phyloP scores from a whole-genome alignment of 2,113 vertebrate genomes.

The Mormyrus iriodes region DNA sequence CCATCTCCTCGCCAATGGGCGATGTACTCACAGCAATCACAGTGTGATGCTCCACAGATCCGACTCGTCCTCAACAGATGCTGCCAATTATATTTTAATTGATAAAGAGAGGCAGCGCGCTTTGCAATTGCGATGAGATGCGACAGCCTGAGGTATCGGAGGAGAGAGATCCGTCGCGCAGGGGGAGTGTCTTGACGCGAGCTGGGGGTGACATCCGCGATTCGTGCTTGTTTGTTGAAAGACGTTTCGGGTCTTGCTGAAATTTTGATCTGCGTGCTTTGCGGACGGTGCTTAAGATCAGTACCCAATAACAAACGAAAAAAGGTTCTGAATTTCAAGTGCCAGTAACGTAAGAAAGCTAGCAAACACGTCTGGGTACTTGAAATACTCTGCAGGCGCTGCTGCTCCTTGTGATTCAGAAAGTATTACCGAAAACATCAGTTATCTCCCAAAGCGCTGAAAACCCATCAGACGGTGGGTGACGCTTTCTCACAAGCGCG shows the following conservation, averaged over 20 bases:
- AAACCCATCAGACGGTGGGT: neutral
- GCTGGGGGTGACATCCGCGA: slow-evolving; percentile 52
- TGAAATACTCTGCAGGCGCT: neutral
- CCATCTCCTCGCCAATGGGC: slow-evolving; percentile 16
- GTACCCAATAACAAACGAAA: neutral
- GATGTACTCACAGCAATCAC: neutral
- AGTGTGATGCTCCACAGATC: slow-evolving; percentile 1
- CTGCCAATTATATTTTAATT: slow-evolving; percentile 60
- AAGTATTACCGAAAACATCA: neutral
- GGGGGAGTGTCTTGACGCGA: slow-evolving; percentile 53
- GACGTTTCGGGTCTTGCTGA: slow-evolving; percentile 50
- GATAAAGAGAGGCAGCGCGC: slow-evolving; percentile 49
- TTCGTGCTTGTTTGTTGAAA: slow-evolving; percentile 44
- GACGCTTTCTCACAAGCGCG: neutral
- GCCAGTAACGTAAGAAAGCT: neutral
- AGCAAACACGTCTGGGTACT: neutral
- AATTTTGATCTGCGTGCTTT: slow-evolving; percentile 42
- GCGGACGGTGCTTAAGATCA: slow-evolving; percentile 46
- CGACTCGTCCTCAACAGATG: slow-evolving; percentile 41
- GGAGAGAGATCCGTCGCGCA: slow-evolving; percentile 52
- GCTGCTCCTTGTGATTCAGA: neutral
- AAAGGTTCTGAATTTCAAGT: neutral
- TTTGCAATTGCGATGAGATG: slow-evolving; percentile 58
- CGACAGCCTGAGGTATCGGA: slow-evolving; percentile 46
- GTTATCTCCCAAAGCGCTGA: neutral